These are phyloP conservation scores for Pempheris klunzingeri DNA, from an alignment of 2,797 vertebrate species.

Conservation along the genomic window DNA sequence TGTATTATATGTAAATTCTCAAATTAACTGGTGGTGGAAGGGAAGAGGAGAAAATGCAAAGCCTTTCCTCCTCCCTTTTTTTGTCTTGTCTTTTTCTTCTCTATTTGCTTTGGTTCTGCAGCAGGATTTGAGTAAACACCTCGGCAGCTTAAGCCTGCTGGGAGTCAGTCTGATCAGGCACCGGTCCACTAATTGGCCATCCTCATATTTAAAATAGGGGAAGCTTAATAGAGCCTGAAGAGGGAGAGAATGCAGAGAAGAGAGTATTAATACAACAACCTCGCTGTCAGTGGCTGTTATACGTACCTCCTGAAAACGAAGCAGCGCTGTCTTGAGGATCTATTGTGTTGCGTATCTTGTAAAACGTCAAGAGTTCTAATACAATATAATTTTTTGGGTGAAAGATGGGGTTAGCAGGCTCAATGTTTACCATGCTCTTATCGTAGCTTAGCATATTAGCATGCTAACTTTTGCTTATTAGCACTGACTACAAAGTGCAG, in stretches of 20 bases:
- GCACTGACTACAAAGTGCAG: too few species aligned
- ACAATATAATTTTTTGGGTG: too few species aligned
- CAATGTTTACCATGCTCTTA: neutral
- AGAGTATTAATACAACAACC: constrained; percentile 28
- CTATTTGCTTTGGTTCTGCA: constrained; percentile 22
- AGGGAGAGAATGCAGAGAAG: constrained; percentile 51
- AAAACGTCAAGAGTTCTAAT: too few species aligned
- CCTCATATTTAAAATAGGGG: constrained; percentile 26
- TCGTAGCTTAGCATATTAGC: neutral
- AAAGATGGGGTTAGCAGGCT: too few species aligned
- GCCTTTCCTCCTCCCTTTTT: neutral
- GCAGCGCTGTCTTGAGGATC: too few species aligned
- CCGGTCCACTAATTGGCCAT: constrained; percentile 62
- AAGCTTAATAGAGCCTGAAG: constrained; percentile 57
- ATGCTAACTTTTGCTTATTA: neutral
- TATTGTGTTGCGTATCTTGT: too few species aligned
- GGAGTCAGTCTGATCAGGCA: constrained; percentile 54
- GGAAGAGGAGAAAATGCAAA: constrained; percentile 3
- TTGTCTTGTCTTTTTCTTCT: too few species aligned
- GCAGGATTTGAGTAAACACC: constrained; percentile 38
- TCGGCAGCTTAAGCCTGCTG: constrained; percentile 44
- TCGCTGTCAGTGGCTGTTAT: neutral
- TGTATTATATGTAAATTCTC: neutral
- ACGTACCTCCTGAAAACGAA: too few species aligned
- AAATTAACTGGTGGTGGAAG: neutral